Evolutionary conservation across 2,888 invertebrate species (phyloP).

Genomic region (Pherbina coryleti): DNA sequence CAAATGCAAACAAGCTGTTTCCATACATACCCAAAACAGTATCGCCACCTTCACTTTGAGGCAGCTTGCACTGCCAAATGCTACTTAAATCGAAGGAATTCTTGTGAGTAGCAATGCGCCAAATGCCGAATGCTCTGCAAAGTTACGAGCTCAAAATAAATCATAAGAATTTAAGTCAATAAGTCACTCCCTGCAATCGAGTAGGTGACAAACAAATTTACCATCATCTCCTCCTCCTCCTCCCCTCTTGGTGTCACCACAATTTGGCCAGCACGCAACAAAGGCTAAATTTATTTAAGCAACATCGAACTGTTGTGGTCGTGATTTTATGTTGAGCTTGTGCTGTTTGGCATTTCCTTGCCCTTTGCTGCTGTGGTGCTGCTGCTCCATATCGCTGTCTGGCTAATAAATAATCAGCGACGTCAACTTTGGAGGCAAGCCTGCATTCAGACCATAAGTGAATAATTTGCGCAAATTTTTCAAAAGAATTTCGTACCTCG

Average conservation of each 20-base stretch:
- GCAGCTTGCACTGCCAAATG: too few relatives aligned
- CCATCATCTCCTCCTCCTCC: background rate
- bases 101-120: background rate
- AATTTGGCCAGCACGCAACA: background rate
- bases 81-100: too few relatives aligned
- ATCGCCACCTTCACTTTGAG: too few relatives aligned
- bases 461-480: slow-evolving; percentile 12
- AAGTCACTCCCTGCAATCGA: slow-evolving; percentile 24
- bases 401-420: background rate
- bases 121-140: background rate
- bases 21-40: too few relatives aligned
- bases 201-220: background rate
- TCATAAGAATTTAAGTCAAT: slow-evolving; percentile 34
- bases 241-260: background rate
- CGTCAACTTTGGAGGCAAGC: background rate
- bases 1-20: too few relatives aligned
- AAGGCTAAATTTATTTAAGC: slow-evolving; percentile 9
- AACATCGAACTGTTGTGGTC: background rate
- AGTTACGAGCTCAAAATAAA: slow-evolving; percentile 27
- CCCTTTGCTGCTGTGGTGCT: background rate
- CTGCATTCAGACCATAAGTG: background rate
- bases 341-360: background rate
- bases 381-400: background rate
- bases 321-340: background rate
- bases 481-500: slow-evolving; percentile 26